These are phyloP conservation scores for Peromyscus attwateri DNA, from an alignment of 2,797 vertebrate genomes.

Conservation along the genomic window DNA sequence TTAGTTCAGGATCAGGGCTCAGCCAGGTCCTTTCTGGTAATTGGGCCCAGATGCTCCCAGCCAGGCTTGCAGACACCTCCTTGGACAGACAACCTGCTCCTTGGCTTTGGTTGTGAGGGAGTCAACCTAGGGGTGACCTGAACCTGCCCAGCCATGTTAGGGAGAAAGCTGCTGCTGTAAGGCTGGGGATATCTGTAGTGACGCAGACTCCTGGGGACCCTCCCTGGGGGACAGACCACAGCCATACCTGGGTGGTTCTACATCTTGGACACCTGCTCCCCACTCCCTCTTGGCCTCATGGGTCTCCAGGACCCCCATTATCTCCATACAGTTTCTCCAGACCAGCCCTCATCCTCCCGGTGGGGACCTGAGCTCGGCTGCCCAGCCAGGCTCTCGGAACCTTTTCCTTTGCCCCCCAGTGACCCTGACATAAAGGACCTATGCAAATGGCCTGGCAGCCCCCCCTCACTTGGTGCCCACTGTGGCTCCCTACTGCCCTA, in stretches of 20 bases:
- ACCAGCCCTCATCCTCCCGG: background rate
- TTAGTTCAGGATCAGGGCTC: background rate
- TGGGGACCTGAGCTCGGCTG: background rate
- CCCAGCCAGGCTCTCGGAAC: background rate
- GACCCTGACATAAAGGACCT: background rate
- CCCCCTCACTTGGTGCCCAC: background rate
- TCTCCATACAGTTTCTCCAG: background rate
- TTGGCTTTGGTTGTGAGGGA: background rate
- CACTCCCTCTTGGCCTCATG: background rate
- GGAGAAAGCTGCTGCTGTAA: background rate
- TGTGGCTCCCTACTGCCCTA: background rate
- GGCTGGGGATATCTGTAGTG: background rate
- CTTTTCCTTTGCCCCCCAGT: background rate
- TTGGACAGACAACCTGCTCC: background rate
- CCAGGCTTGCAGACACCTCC: background rate
- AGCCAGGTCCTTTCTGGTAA: background rate
- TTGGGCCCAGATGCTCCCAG: background rate
- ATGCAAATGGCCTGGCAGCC: background rate
- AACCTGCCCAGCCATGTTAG: background rate
- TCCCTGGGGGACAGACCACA: background rate
- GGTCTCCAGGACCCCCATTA: background rate
- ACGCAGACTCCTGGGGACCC: background rate
- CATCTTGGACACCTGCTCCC: background rate
- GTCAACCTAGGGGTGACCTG: background rate
- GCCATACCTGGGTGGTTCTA: background rate